Evolutionary conservation across 2,888 invertebrate species (phyloP), one percentile per base, ranked within the genome.

Genomic region (Stenchaetothrips biformis): DNA sequence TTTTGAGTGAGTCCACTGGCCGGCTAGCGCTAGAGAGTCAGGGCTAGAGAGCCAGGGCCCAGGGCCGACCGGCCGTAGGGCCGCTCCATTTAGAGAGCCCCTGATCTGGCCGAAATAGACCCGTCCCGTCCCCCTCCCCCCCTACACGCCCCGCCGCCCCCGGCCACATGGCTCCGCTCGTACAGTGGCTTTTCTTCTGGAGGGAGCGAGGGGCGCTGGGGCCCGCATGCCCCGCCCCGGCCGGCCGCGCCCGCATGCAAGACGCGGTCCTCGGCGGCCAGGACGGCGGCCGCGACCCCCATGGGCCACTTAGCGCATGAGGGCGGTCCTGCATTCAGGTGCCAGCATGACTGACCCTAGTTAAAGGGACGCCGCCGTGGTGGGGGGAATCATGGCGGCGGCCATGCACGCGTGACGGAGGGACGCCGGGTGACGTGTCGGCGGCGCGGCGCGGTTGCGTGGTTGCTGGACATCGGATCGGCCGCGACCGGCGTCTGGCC

Each of bases 21-120:
- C 53, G 53, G 53, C 37, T 4, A 2, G 37, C n/a, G 37, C 13
- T 79, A 53, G 59, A 13, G 59, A 59, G 59, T 16, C 13, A 13
- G 18, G 59, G 16, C 13, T 79, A 53, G 59, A 13, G 59, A 59
- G 59, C 13, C 13, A 13, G 18, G 59, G 16, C 18, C 18, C 59
- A 16, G 78, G 77, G 79, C 81, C 80, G 80, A 82, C 79, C 77
- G 80, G 81, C 80, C 79, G 78, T 78, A 80, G 81, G 82, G 81
- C 27, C 21, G 8, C 59, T 67, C 48, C 67, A 78, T 25, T 53
- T 47, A 78, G 16, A 53, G 78, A 78, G 67, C 78, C 78, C 62
- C 18, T 74, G 80, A 79, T 79, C 79, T 53, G 79, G 79, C 79
- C 80, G 79, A 79, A 79, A 82, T 81, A 83, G 83, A 79, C 81